A percentile compares a stretch with the other conserved stretches of the same genome.
phyloP scores from a whole-genome alignment of 2,888 invertebrate species.

The Caenorhabditis sulstoni region DNA sequence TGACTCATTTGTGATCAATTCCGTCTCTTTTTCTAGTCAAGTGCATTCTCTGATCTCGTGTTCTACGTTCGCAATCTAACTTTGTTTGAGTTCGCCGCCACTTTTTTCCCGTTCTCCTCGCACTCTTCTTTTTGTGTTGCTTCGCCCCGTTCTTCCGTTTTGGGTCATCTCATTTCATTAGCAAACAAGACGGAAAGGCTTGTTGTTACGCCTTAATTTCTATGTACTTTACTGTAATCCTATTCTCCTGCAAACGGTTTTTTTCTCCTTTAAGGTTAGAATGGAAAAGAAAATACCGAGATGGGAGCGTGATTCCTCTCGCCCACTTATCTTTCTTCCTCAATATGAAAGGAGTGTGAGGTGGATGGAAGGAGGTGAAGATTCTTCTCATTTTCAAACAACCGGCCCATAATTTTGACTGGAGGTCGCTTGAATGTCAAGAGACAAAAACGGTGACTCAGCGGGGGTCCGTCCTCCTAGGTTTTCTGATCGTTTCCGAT shows the following conservation, averaged over 20 bases:
- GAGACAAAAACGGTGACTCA: conserved; percentile 57
- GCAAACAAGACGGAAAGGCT: conserved; percentile 44
- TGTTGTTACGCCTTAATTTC: conserved; percentile 56
- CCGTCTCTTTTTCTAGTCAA: conserved; percentile 31
- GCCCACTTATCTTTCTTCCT: conserved; percentile 49
- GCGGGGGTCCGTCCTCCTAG: conserved; percentile 44
- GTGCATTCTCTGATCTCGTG: conserved; percentile 47
- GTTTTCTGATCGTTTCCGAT: conserved; percentile 28
- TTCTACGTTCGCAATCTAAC: conserved; percentile 44
- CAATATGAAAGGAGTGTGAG: conserved; percentile 40
- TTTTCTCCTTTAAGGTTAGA: neutral
- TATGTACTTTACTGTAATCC: conserved; percentile 60
- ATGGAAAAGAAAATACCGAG: conserved; percentile 30
- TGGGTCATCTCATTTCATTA: conserved; percentile 60
- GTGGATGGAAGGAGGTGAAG: conserved; percentile 14
- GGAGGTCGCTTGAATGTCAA: conserved; percentile 57
- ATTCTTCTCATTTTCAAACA: conserved; percentile 46
- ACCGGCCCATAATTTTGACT: conserved; percentile 52
- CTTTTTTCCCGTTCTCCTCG: conserved; percentile 24
- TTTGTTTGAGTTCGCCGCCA: conserved; percentile 47
- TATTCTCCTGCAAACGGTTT: conserved; percentile 45
- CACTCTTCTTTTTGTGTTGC: conserved; percentile 23
- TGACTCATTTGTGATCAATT: conserved; percentile 27
- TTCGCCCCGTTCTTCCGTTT: conserved; percentile 36
- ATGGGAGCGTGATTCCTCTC: conserved; percentile 49